These are phyloP conservation scores for Stichopus horrens DNA, from an alignment of 53 echinoderm and acorn worm genomes.

Conservation along the genomic window DNA sequence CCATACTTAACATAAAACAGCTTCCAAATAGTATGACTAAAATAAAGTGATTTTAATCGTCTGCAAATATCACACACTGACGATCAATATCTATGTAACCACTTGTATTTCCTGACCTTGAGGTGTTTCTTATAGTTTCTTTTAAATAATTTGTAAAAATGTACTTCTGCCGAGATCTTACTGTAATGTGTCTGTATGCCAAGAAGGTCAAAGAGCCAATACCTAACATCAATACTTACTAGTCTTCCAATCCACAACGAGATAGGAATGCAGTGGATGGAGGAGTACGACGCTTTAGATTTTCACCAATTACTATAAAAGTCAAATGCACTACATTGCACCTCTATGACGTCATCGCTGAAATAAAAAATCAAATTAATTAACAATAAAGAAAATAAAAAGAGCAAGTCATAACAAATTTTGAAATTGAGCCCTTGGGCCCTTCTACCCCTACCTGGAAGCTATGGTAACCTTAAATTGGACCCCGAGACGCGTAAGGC, in stretches of 20 bases:
- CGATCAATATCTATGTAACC: too few relatives aligned
- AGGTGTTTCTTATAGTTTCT: too few relatives aligned
- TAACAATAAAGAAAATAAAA: conserved; percentile 49
- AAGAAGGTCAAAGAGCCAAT: background rate
- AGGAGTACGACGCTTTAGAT: conserved; percentile 7
- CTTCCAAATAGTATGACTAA: too few relatives aligned
- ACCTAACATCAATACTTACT: background rate
- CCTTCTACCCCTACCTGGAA: conserved; percentile 21
- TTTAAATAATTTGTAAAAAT: too few relatives aligned
- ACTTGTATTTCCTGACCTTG: too few relatives aligned
- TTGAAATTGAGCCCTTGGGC: conserved; percentile 31
- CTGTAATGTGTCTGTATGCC: background rate
- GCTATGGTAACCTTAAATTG: conserved; percentile 47
- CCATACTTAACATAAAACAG: too few relatives aligned
- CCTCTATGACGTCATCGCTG: conserved; percentile 38
- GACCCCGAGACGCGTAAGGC: conserved; percentile 39
- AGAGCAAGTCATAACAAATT: conserved; percentile 46
- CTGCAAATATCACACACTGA: too few relatives aligned
- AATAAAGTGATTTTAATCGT: too few relatives aligned
- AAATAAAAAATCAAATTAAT: conserved; percentile 48
- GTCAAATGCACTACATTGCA: conserved; percentile 34
- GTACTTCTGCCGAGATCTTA: background rate
- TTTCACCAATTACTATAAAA: conserved; percentile 38
- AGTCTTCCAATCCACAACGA: background rate
- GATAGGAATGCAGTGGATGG: background rate